Base-by-base conservation (phyloP, 2,113 vertebrate species). In the Stigmatopora argus region DNA sequence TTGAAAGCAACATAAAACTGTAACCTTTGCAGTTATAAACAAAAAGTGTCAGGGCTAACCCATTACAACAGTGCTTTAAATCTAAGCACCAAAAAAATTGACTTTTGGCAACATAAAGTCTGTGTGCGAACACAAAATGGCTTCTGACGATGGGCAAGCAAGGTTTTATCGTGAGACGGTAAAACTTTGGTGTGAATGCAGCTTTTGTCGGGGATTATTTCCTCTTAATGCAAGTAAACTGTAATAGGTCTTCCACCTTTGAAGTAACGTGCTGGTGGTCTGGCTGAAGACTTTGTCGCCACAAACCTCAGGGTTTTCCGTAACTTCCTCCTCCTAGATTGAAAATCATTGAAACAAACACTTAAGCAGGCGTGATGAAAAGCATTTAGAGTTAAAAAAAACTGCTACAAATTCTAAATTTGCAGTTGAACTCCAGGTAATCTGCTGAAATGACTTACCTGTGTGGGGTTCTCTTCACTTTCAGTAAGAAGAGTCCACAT, bases 401-500 rank as follows among this genome's bases (percentile, higher is more conserved):
- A 46, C 55, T 5, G n/a, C 13, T 21, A 21, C 55, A 57, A 4
- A 10, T 8, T 18, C 19, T 8, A 17, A 3, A 71, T 14, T 45
- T 12, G 23, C 45, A 69, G 53, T 8, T n/a, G n/a, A 60, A 7
- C 15, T 2, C 49, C 5, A 1, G n/a, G 12, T 18, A 14, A 5
- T 47, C 0, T 13, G 11, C 53, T 18, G 2, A 34, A 4, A 21
- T 18, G 3, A 63, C 23, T 63, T 58, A 91, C 90, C 89, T 81
- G 66, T 5, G 63, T 66, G 23, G 79, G 15, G 48, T 89, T 87
- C 18, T 86, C 83, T 19, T 76, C 78, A 53, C 81, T 86, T 12
- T 88, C 84, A 0, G 86, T 88, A 67, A 99, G 84, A 41, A 97
- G 82, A n/a, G 73, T 82, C 96, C 96, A 99, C 93, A 97, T 98